Conservation (phyloP, 2,797 vertebrate species). For the Amblyraja radiata region DNA sequence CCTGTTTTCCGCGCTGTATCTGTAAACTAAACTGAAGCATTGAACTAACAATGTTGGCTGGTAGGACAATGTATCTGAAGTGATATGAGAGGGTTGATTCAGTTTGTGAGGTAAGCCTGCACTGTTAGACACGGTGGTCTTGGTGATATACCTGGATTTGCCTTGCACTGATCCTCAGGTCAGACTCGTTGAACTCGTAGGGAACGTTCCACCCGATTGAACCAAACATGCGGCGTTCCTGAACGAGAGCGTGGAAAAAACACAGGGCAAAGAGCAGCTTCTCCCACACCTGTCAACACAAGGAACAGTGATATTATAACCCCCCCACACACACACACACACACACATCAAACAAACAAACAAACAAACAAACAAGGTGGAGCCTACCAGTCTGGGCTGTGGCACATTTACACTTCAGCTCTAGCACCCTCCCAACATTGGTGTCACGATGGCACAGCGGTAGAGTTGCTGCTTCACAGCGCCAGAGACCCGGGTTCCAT, state of each 20-base stretch:
- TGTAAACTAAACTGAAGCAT: no score
- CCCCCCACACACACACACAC: background rate
- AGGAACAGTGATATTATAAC: background rate
- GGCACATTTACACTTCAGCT: background rate
- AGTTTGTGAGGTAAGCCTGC: no score
- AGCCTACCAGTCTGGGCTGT: no score
- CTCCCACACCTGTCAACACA: constrained; percentile 41
- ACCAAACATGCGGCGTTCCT: constrained; percentile 44
- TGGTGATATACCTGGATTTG: constrained; percentile 43
- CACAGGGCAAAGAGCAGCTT: constrained; percentile 44
- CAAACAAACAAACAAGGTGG: background rate
- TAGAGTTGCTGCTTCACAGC: no score
- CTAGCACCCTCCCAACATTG: no score
- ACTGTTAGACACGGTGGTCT: no score
- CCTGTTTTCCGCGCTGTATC: no score
- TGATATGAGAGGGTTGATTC: no score
- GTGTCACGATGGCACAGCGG: no score
- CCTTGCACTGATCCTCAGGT: constrained; percentile 43
- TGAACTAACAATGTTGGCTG: no score
- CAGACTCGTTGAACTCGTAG: constrained; percentile 45
- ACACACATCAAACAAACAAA: background rate
- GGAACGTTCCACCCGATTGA: constrained; percentile 45
- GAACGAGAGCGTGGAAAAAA: constrained; percentile 44
- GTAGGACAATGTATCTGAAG: no score
- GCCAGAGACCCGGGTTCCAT: no score